Conservation (phyloP, 2,888 invertebrate genomes). For the Sinohyriopsis cumingii region DNA sequence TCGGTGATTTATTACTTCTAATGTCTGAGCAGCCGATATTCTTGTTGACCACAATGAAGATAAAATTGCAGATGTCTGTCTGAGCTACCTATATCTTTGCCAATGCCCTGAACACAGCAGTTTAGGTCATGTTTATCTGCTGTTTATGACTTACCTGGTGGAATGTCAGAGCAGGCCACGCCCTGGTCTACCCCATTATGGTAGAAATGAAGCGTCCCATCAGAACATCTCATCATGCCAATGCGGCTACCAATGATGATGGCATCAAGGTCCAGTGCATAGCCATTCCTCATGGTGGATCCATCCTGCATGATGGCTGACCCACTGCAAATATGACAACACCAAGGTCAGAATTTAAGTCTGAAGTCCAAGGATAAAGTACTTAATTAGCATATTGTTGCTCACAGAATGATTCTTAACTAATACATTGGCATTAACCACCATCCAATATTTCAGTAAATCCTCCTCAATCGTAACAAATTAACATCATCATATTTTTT, state of each 20-base stretch:
- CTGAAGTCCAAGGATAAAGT: background rate
- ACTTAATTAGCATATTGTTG: too few relatives aligned
- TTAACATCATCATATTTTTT: too few relatives aligned
- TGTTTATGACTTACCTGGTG: constrained; percentile 49
- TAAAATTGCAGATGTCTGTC: too few relatives aligned
- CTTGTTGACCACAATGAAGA: too few relatives aligned
- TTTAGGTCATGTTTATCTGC: background rate
- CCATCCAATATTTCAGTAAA: too few relatives aligned
- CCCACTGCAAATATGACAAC: constrained; percentile 75
- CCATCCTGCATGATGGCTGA: constrained; percentile 94
- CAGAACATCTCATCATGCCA: constrained; percentile 90
- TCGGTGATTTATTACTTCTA: too few relatives aligned
- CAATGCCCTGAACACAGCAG: background rate
- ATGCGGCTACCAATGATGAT: constrained; percentile 85
- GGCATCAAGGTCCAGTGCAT: constrained; percentile 88
- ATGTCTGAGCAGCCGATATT: too few relatives aligned
- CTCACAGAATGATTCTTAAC: too few relatives aligned
- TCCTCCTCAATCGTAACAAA: too few relatives aligned
- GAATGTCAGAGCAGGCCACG: constrained; percentile 64
- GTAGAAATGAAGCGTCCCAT: constrained; percentile 77
- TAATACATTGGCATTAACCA: too few relatives aligned
- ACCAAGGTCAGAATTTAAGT: background rate
- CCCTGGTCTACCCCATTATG: constrained; percentile 69
- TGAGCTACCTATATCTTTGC: too few relatives aligned
- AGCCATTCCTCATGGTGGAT: constrained; percentile 86